Evolutionary conservation across 2,797 vertebrate genomes (phyloP).

Genomic region (Schizopygopsis pylzovi): DNA sequence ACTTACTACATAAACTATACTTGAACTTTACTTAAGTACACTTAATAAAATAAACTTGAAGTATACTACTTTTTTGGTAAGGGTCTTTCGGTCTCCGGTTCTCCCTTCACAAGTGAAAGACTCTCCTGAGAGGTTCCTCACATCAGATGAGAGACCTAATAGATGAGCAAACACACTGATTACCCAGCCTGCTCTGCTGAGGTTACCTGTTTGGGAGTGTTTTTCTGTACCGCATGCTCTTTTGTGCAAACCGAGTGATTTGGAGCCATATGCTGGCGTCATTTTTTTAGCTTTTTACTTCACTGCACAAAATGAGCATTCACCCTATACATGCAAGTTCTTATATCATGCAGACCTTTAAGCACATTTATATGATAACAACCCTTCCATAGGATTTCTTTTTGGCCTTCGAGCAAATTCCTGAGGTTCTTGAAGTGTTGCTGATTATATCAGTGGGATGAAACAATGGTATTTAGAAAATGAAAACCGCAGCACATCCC

Average conservation of each 20-base stretch:
- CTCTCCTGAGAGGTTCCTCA: slow-evolving; percentile 74
- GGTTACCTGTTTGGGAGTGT: slow-evolving; percentile 46
- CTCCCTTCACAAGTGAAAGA: slow-evolving; percentile 65
- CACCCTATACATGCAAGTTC: neutral
- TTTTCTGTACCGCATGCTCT: slow-evolving; percentile 48
- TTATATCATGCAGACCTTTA: neutral
- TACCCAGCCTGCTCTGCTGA: slow-evolving; percentile 68
- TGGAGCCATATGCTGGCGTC: neutral
- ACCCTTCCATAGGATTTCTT: neutral
- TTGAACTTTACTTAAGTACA: too few relatives aligned
- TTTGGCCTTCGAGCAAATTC: neutral
- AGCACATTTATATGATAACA: neutral
- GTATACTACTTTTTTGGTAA: too few relatives aligned
- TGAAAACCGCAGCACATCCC: neutral
- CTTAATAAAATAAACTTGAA: too few relatives aligned
- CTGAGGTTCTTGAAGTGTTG: slow-evolving; percentile 13
- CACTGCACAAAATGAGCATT: neutral
- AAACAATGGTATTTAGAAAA: slow-evolving; percentile 34
- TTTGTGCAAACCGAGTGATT: slow-evolving; percentile 15
- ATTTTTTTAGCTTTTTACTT: neutral
- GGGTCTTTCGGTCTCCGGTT: slow-evolving; percentile 21
- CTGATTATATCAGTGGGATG: slow-evolving; percentile 1
- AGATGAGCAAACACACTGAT: slow-evolving; percentile 80
- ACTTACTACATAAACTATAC: too few relatives aligned
- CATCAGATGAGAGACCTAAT: slow-evolving; percentile 78